A percentile compares a stretch with the other conserved stretches of the same genome.
phyloP scores from a whole-genome alignment of 2,113 vertebrate species.

The Vireo altiloquus region DNA sequence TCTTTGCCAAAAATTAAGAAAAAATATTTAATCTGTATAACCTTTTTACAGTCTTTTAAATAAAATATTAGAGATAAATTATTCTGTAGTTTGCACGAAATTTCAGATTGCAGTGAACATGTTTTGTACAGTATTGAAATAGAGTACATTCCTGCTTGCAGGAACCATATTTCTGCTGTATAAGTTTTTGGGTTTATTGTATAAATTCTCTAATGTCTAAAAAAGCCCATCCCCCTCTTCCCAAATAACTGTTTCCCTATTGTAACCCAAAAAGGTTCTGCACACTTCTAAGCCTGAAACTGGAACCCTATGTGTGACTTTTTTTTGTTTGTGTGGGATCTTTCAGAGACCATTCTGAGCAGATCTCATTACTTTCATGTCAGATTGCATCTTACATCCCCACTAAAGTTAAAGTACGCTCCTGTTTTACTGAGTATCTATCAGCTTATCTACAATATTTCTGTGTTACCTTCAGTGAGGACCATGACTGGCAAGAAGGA shows the following conservation, averaged over 20 bases:
- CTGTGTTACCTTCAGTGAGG: background rate
- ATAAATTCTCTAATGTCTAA: background rate
- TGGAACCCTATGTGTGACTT: background rate
- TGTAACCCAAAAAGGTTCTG: background rate
- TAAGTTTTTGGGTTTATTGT: background rate
- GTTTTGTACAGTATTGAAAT: background rate
- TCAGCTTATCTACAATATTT: background rate
- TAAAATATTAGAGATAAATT: background rate
- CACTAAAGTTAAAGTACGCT: background rate
- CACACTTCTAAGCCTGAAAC: background rate
- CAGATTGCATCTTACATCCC: background rate
- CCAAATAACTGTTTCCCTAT: background rate
- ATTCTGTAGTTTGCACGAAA: background rate
- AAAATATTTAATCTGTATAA: background rate
- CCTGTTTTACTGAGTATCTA: background rate
- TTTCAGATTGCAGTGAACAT: background rate
- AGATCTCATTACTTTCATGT: background rate
- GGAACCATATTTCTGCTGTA: background rate
- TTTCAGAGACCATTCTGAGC: background rate
- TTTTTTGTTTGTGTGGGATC: background rate
- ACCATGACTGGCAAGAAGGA: background rate
- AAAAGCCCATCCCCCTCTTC: background rate
- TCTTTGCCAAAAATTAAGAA: background rate
- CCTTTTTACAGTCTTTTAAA: background rate
- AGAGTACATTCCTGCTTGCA: background rate